Conservation (phyloP, 2,113 vertebrate species). For the Pycnonotus jocosus region DNA sequence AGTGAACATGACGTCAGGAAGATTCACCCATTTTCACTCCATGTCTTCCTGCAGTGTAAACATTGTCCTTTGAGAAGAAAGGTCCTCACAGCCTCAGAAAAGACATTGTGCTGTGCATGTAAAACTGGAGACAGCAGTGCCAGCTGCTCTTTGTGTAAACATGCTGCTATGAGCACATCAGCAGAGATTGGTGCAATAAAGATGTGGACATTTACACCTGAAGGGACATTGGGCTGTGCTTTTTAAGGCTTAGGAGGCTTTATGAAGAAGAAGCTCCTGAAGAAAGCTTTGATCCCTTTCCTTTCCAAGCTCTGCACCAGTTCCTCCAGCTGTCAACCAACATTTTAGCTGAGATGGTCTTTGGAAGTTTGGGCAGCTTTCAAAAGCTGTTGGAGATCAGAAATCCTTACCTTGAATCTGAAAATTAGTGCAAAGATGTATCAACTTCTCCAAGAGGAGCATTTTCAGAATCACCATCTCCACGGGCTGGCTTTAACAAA, state of each 20-base stretch:
- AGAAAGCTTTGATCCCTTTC: background rate
- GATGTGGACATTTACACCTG: background rate
- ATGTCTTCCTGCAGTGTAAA: background rate
- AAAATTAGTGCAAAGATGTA: background rate
- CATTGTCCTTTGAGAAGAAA: background rate
- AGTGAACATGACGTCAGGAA: background rate
- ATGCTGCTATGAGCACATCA: accelerated
- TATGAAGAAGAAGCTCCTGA: background rate
- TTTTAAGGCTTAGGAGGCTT: background rate
- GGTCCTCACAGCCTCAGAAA: background rate
- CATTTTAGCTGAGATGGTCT: background rate
- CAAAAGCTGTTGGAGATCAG: background rate
- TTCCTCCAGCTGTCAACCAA: background rate
- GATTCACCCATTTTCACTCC: background rate
- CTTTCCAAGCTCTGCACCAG: background rate
- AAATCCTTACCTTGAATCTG: background rate
- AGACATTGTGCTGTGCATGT: background rate
- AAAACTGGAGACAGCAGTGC: background rate
- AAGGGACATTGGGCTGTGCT: background rate
- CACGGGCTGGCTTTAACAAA: background rate
- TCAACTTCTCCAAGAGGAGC: background rate
- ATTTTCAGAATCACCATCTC: background rate
- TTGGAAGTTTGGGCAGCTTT: background rate
- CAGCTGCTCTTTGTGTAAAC: background rate
- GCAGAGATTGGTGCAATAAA: background rate